These are phyloP conservation scores for Hirtodrosophila confusa DNA, from an alignment of 2,888 invertebrate species.

Conservation along the genomic window DNA sequence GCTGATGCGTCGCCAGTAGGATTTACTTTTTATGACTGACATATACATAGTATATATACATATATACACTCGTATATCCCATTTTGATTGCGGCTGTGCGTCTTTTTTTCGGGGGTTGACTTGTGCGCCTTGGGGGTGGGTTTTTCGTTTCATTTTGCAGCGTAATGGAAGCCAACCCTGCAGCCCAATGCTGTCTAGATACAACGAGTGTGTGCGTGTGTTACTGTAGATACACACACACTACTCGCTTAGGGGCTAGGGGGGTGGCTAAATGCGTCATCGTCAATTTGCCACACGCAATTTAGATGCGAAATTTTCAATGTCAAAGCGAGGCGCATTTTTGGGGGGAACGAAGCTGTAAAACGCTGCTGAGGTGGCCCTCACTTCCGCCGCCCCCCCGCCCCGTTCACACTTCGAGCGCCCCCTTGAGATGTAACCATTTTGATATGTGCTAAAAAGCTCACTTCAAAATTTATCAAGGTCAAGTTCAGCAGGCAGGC, in stretches of 20 bases:
- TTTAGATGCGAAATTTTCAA: constrained; percentile 77
- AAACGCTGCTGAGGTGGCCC: constrained; percentile 38
- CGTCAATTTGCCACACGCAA: constrained; percentile 69
- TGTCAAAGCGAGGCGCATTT: constrained; percentile 59
- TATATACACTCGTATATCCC: constrained; percentile 36
- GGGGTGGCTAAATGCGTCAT: constrained; percentile 68
- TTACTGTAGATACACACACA: constrained; percentile 19
- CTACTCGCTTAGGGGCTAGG: background rate
- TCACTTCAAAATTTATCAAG: constrained; percentile 77
- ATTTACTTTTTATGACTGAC: constrained; percentile 47
- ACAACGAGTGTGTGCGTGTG: constrained; percentile 17
- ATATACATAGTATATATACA: background rate
- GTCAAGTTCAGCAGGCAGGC: constrained; percentile 71
- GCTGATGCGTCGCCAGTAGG: constrained; percentile 28
- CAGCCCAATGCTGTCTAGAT: constrained; percentile 12
- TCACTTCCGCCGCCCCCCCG: constrained; percentile 8
- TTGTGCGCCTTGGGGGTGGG: constrained; percentile 60
- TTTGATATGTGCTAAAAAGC: constrained; percentile 79
- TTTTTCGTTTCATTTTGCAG: constrained; percentile 46
- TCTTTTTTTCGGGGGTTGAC: constrained; percentile 71
- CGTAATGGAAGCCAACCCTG: constrained; percentile 72
- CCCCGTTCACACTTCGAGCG: constrained; percentile 16
- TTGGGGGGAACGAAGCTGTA: constrained; percentile 6
- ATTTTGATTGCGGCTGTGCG: constrained; percentile 64
- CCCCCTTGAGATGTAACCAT: constrained; percentile 75